Base-by-base conservation (phyloP, 2,888 invertebrate species). In the Chromoteleia sp. region DNA sequence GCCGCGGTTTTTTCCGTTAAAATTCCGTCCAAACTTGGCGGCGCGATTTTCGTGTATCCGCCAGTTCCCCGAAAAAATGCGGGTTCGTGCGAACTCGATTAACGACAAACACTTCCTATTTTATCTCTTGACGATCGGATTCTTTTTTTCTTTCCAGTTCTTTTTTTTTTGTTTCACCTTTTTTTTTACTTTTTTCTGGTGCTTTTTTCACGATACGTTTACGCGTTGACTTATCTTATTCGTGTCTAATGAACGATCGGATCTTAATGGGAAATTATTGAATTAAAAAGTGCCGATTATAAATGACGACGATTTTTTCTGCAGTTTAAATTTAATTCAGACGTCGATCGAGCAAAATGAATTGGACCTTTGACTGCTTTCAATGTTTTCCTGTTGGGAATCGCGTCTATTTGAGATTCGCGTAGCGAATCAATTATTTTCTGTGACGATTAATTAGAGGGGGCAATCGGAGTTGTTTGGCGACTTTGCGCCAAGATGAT, bases 181-280 rank as follows among this genome's bases (percentile, higher is more conserved):
- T 58, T 41, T 50, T 56, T 45, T 29, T 45, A 10, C 7, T 15
- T 8, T 15, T 33, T 30, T 45, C 10, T 30, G n/a, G 36, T n/a
- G 8, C 17, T 25, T 19, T 17, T 12, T 0, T 19, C 10, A 0
- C 39, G 50, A 29, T 45, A 12, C 54, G 43, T 54, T 67, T 29
- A 41, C 41, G 58, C 25, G 56, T 58, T 33, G 33, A 56, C 58
- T 56, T 54, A 68, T 68, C 48, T 68, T 48, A 33, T 30, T 56
- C 65, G 52, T 7, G 7, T 21, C 39, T 1, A 12, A 39, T 6
- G 30, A 12, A 12, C 30, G 67, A 39, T 54, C 29, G 21, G 52
- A 58, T 56, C 70, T 70, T 70, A 70, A 70, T 70, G 43, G 33
- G 8, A 36, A 45, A 45, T 70, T 58, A 70, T 70, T 58, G 21